Conservation (phyloP, 2,797 vertebrate genomes). For the Phrynocephalus vlangalii region DNA sequence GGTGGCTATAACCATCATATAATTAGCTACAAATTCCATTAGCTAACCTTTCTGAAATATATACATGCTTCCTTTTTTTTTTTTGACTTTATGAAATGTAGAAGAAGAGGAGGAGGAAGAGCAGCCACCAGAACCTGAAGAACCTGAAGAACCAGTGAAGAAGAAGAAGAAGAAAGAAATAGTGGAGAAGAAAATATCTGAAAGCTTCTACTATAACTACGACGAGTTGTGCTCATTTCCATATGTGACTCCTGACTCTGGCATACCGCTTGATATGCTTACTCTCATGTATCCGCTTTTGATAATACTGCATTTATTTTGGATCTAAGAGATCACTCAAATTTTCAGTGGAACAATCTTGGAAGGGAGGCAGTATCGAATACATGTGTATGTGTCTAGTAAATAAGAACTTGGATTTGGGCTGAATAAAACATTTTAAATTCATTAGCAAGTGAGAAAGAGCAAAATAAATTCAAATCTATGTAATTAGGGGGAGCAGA, state of each 20-base stretch:
- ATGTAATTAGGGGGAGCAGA: too few species aligned
- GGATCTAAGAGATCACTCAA: slow-evolving; percentile 1
- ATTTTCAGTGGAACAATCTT: background rate
- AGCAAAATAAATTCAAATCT: too few species aligned
- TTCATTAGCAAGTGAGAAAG: background rate
- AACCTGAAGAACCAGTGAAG: slow-evolving; percentile 37
- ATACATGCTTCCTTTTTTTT: slow-evolving; percentile 40
- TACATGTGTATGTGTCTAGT: background rate
- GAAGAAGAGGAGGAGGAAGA: slow-evolving; percentile 26
- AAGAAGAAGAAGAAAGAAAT: slow-evolving; percentile 33
- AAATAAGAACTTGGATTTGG: background rate
- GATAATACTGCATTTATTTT: slow-evolving; percentile 31
- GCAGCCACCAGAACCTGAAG: slow-evolving; percentile 9
- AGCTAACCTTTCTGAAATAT: slow-evolving; percentile 8
- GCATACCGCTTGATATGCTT: slow-evolving; percentile 85
- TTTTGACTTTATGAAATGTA: slow-evolving; percentile 48
- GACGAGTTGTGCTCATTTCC: slow-evolving; percentile 82
- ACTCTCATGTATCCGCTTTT: slow-evolving; percentile 88
- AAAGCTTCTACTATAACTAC: slow-evolving; percentile 81
- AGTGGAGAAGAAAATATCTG: slow-evolving; percentile 71
- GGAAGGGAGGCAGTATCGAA: background rate
- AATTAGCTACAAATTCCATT: slow-evolving; percentile 13
- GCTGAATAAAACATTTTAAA: background rate
- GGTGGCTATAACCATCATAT: background rate
- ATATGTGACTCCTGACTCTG: slow-evolving; percentile 77